Evolutionary conservation across 2,888 invertebrate genomes (phyloP).

Genomic region (Bedellia somnulentella): DNA sequence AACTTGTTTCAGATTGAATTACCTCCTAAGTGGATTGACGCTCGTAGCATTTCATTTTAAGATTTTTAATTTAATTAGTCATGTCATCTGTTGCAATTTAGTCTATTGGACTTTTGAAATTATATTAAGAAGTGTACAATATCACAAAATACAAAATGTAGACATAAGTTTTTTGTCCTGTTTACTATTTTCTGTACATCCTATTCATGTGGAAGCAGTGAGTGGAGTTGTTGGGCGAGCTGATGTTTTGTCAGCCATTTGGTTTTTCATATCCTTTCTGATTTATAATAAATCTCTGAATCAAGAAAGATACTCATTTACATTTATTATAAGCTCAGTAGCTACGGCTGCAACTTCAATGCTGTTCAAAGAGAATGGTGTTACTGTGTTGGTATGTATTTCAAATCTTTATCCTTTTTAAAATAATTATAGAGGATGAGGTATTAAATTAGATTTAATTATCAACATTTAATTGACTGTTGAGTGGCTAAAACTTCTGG

Average conservation of each 20-base stretch:
- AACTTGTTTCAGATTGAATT: slow-evolving; percentile 63
- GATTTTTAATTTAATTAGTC: slow-evolving; percentile 73
- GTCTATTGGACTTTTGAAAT: slow-evolving; percentile 22
- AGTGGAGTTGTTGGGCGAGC: slow-evolving; percentile 91
- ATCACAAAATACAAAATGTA: slow-evolving; percentile 10
- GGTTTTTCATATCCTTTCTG: slow-evolving; percentile 72
- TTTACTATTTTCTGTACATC: slow-evolving; percentile 86
- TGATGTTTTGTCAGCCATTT: slow-evolving; percentile 81
- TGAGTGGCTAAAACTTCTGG: no score
- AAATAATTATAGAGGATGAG: slow-evolving; percentile 1
- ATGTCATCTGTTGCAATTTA: slow-evolving; percentile 54
- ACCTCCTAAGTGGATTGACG: slow-evolving; percentile 60
- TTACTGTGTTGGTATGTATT: slow-evolving; percentile 79
- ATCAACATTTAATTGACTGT: no score
- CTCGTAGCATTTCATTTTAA: slow-evolving; percentile 70
- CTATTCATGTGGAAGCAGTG: slow-evolving; percentile 91
- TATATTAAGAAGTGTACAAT: slow-evolving; percentile 14
- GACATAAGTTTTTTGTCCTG: slow-evolving; percentile 67
- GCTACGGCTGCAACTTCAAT: slow-evolving; percentile 66
- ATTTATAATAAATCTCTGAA: slow-evolving; percentile 7
- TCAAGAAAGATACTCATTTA: no score
- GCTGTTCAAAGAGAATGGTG: slow-evolving; percentile 92
- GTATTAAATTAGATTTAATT: no score
- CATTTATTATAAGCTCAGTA: no score
- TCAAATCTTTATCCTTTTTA: neutral